Conservation (phyloP, 2,888 invertebrate species). For the Leucoptera coffeella region DNA sequence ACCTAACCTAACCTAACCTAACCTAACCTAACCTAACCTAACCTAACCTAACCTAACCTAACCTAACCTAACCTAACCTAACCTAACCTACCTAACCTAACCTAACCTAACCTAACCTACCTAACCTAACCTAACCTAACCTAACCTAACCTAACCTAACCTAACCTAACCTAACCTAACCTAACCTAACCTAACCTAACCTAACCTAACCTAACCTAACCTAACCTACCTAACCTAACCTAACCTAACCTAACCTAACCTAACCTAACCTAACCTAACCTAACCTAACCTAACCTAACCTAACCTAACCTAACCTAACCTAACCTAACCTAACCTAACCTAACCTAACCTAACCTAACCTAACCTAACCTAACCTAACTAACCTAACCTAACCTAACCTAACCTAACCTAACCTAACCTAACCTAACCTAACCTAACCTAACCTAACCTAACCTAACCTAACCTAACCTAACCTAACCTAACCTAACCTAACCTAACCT, state of each 20-base stretch:
- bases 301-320: slow-evolving; percentile 1
- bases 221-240: no score
- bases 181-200: no score
- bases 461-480: slow-evolving; percentile 7
- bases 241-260: slow-evolving; percentile 8
- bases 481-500: slow-evolving; percentile 7
- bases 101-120: no score
- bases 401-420: slow-evolving; percentile 4
- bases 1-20: no score
- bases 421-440: slow-evolving; percentile 5
- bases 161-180: no score
- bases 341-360: slow-evolving; percentile 3
- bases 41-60: no score
- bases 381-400: slow-evolving; percentile 4
- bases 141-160: no score
- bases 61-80: no score
- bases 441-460: slow-evolving; percentile 7
- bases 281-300: neutral
- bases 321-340: slow-evolving; percentile 3
- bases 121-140: no score
- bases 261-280: slow-evolving; percentile 4
- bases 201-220: no score
- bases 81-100: no score
- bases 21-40: no score
- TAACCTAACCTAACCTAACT: slow-evolving; percentile 3